A percentile compares a stretch with the other conserved stretches of the same genome.
phyloP scores from a whole-genome alignment of 2,888 invertebrate species.

The Cheilosia vulpina region DNA sequence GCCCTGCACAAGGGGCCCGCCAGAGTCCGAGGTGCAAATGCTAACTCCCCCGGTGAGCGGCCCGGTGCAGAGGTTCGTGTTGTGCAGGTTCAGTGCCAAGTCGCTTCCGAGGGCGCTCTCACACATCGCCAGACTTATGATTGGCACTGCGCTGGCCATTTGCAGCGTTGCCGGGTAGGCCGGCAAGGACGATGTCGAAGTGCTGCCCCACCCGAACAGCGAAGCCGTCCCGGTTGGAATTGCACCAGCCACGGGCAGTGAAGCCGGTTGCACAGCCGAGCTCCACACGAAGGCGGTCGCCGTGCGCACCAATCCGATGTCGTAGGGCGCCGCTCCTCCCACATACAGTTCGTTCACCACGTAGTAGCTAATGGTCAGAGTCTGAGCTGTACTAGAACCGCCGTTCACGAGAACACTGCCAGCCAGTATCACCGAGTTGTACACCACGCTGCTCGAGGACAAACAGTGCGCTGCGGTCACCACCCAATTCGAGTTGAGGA shows the following conservation, averaged over 20 bases:
- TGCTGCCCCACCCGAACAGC: slow-evolving; percentile 82
- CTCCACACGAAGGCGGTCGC: slow-evolving; percentile 79
- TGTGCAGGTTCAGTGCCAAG: slow-evolving; percentile 47
- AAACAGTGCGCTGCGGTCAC: slow-evolving; percentile 82
- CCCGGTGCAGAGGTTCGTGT: slow-evolving; percentile 78
- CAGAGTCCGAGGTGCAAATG: slow-evolving; percentile 81
- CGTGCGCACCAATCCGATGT: slow-evolving; percentile 81
- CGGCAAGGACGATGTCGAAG: slow-evolving; percentile 78
- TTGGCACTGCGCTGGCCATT: slow-evolving; percentile 79
- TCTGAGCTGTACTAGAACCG: slow-evolving; percentile 78
- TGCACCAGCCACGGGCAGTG: slow-evolving; percentile 77
- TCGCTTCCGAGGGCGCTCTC: slow-evolving; percentile 77
- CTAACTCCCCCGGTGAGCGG: slow-evolving; percentile 79
- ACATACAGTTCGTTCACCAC: slow-evolving; percentile 79
- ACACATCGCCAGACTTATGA: slow-evolving; percentile 78
- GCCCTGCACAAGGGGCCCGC: slow-evolving; percentile 79
- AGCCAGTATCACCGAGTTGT: slow-evolving; percentile 79
- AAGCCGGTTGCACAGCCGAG: slow-evolving; percentile 78
- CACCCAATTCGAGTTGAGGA: slow-evolving; percentile 80
- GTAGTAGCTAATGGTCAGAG: slow-evolving; percentile 78
- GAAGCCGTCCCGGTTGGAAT: slow-evolving; percentile 78
- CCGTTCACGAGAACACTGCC: slow-evolving; percentile 79
- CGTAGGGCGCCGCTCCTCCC: slow-evolving; percentile 81
- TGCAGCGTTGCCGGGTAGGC: slow-evolving; percentile 78
- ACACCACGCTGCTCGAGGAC: slow-evolving; percentile 76